phyloP scores from a whole-genome alignment of 2,113 vertebrate species.

The Martes martes region DNA sequence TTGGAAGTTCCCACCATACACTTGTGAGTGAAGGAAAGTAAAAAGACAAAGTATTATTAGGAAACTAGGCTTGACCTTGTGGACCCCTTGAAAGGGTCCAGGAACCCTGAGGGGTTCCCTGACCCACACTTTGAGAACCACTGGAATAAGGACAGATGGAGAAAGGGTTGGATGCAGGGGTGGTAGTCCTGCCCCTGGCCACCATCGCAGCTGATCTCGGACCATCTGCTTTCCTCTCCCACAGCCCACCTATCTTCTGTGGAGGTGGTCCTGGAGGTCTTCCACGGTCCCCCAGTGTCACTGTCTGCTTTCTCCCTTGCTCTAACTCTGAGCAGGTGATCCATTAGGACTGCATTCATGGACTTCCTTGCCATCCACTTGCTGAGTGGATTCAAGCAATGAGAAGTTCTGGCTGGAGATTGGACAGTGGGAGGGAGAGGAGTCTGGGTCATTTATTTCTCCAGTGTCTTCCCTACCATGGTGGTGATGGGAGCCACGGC shows the following conservation, averaged over 20 bases:
- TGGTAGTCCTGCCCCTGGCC: fast-evolving
- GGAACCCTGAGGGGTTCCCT: background rate
- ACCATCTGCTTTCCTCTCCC: background rate
- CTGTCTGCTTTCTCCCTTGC: background rate
- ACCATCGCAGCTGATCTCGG: background rate
- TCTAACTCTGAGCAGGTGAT: background rate
- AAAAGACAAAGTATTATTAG: background rate
- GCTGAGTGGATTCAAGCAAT: background rate
- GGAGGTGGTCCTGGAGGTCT: background rate
- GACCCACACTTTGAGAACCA: background rate
- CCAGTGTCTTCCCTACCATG: background rate
- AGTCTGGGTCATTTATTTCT: background rate
- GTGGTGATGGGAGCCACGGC: background rate
- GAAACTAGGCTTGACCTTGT: background rate
- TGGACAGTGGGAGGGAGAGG: background rate
- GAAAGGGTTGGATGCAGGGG: background rate
- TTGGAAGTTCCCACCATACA: background rate
- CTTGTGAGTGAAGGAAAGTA: background rate
- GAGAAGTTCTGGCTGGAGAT: background rate
- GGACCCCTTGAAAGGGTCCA: background rate
- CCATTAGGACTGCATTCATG: fast-evolving
- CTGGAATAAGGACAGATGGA: background rate
- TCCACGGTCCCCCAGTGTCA: too few relatives aligned
- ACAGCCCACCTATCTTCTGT: background rate
- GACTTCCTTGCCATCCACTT: background rate